phyloP scores from a whole-genome alignment of 64 coral and sea anemone species.

The Pocillopora damicornis region DNA sequence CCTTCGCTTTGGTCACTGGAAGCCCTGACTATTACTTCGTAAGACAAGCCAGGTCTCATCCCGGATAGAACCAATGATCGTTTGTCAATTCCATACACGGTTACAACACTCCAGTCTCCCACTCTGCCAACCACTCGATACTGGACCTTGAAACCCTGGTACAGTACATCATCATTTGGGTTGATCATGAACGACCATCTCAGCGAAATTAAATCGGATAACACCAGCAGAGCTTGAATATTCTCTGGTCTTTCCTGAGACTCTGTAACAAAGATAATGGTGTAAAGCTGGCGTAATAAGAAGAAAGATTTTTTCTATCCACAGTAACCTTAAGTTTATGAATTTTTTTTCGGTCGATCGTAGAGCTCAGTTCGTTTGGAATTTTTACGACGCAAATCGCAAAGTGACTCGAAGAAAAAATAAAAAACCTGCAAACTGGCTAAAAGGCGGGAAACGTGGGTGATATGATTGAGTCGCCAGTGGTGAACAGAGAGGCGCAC shows the following conservation, averaged over 20 bases:
- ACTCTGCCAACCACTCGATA: background rate
- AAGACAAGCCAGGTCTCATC: conserved; percentile 2
- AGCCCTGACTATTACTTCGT: conserved; percentile 31
- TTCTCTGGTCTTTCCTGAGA: background rate
- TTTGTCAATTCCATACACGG: background rate
- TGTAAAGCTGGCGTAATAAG: no score
- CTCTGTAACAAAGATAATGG: background rate
- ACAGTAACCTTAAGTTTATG: background rate
- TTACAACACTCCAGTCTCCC: background rate
- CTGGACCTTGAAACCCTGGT: background rate
- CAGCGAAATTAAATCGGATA: background rate
- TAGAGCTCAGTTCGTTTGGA: no score
- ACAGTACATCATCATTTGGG: no score
- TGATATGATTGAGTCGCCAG: no score
- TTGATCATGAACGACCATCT: background rate
- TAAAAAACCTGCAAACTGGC: no score
- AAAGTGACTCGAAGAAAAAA: no score
- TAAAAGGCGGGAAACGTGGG: no score
- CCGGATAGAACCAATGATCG: background rate
- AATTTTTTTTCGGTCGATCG: no score
- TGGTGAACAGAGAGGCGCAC: no score
- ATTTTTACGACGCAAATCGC: no score
- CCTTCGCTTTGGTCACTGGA: conserved; percentile 32
- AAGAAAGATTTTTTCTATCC: background rate
- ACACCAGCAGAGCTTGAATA: background rate